Base-by-base conservation (phyloP, 2,113 vertebrate species). In the Dipodomys merriami region DNA sequence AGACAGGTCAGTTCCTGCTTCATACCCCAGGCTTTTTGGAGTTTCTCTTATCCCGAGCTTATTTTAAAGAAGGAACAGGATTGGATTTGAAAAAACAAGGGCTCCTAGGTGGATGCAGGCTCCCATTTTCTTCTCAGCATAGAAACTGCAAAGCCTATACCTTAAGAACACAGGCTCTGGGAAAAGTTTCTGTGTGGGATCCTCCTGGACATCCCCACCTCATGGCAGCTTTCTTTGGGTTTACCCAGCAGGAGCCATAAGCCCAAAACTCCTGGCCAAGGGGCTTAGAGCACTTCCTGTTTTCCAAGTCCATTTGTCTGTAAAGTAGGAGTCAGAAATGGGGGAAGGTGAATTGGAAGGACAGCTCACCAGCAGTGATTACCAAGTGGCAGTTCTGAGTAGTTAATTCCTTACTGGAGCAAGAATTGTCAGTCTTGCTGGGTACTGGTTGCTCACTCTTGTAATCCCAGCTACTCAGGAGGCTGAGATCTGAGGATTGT, bases 41-140 rank as follows among this genome's bases (percentile, higher is more conserved):
- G 72, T 39, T 23, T 86, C 67, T 27, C 2, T 46, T 76, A 44
- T 69, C 88, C 46, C 18, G 46, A 71, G 16, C 25, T 62, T 2
- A 3, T 33, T 69, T 33, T 46, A 68, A 82, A 29, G 39, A n/a
- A 90, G 67, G n/a, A 19, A 3, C 11, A 33, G 83, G 62, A 35
- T 20, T 30, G 12, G 22, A 81, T 91, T 72, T 30, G 35, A 35
- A 80, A 90, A 83, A 67, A 11, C 33, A 64, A 4, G 25, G 27
- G 46, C 30, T 60, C 23, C 39, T 6, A 7, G 25, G 62, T 44
- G 12, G 67, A 23, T 0, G 0, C 1, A 11, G 60, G 19, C 4
- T 33, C 83, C 18, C 19, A 30, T 2, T 18, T 33, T 30, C 62
- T 25, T 20, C 73, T 88, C 13, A 20, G 65, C 78, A 33, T 49